Base-by-base conservation (phyloP, 2,113 vertebrate genomes). In the Tychaedon coryphoeus region DNA sequence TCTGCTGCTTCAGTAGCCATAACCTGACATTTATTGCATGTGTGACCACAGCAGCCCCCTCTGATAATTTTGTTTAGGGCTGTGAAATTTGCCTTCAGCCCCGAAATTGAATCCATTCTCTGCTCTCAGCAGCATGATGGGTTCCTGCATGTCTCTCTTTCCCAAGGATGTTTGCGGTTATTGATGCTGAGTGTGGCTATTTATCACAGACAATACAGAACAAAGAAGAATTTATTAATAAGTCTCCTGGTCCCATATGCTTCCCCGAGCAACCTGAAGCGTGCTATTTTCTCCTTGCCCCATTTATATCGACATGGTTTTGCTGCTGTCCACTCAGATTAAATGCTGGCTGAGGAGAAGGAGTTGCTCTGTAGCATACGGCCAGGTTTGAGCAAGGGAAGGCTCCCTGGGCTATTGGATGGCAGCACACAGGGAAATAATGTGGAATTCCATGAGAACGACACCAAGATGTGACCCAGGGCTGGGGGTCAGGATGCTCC, bases 151-250 rank as follows among this genome's bases (percentile, higher is more conserved):
- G 36, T 87, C n/a, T 95, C 93, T 84, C 85, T 97, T 95, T 97
- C 92, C 94, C 91, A 90, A 88, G 92, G 93, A 96, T 96, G 93
- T 96, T 95, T 96, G 95, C 25, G 48, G 94, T 96, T 97, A 96
- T 93, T 96, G 95, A 91, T 92, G 86, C 92, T 95, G 96, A 97
- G 90, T 85, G 91, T 0, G 20, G 86, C 85, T 95, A 88, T 97
- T 97, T 96, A 97, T 98, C 96, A 96, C 86, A 86, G 91, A 85
- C 93, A 76, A 85, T 80, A 90, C 85, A 89, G 95, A 91, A 94
- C 94, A 94, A 93, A 96, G 90, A 94, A 90, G 82, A 95, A 97
- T 97, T 95, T 96, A 96, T 97, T 96, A 97, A 86, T 97, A 93
- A 82, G 75, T 91, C 93, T 91, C 78, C 76, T 45, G 88, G 57